Evolutionary conservation across 2,888 invertebrate genomes (phyloP), one percentile per base, ranked within the genome.

Genomic region (Polydrusus cervinus): DNA sequence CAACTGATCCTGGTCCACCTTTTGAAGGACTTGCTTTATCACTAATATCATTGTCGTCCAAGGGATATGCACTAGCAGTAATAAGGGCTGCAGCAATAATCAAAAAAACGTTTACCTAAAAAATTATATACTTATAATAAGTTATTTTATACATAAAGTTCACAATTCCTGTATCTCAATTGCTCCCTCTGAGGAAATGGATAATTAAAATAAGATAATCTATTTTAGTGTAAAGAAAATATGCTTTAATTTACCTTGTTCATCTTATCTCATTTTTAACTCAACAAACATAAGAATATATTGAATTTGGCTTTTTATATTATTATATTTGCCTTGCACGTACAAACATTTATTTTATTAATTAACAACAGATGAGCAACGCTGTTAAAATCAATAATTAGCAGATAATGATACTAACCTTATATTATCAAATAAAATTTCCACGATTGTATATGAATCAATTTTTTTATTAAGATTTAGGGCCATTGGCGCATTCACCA

Each of bases 311-410:
- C 1, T 43, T 13, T 43, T 47, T 47, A 47, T 47, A 47, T 47
- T 34, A 8, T 34, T 34, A 8, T 8, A 8, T 13, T 43, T 43
- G 43, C 1, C 43, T 2, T 43, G n/a, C n/a, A 13, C n/a, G 13
- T 6, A 47, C 14, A 47, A 47, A 47, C 16, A 47, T 47, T 47
- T 47, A 47, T 47, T 16, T 5, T 47, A 7, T 16, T 47, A 16
- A 47, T 47, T 47, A 47, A 47, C 47, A 47, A 16, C 16, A n/a
- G n/a, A 16, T 47, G 47, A 47, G 16, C n/a, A 47, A 47, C 8
- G 47, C 16, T 47, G 47, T 47, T 47, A 47, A 47, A 47, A 47
- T 16, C 16, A 47, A 47, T 47, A 47, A 47, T 47, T 47, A 47
- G 47, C 47, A 47, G 47, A 16, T 47, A 47, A 1, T 14, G 6